These are phyloP conservation scores for Erpetoichthys calabaricus DNA, from an alignment of 2,797 vertebrate species.

Conservation along the genomic window DNA sequence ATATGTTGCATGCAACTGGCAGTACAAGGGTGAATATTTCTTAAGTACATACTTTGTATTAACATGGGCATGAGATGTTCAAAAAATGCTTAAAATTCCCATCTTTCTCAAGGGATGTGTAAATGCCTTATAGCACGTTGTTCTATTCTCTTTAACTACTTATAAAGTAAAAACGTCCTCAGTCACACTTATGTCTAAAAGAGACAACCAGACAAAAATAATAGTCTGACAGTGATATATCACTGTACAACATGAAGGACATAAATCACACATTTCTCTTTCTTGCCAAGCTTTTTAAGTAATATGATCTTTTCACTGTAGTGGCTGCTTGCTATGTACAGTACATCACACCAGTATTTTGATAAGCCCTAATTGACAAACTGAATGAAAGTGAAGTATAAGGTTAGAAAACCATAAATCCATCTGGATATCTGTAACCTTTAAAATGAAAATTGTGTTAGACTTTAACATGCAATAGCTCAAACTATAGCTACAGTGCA, in stretches of 20 bases:
- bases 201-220: background rate
- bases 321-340: background rate
- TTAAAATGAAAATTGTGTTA: no score
- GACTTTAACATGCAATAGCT: no score
- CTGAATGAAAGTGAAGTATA: no score
- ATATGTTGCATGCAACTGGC: no score
- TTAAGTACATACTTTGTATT: background rate
- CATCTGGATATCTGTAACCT: no score
- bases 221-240: background rate
- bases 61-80: background rate
- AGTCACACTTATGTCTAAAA: background rate
- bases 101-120: no score
- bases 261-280: slow-evolving; percentile 17
- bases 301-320: background rate
- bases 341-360: no score
- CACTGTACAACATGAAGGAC: slow-evolving; percentile 10
- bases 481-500: no score
- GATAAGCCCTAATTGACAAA: no score
- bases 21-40: background rate
- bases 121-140: no score
- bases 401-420: no score
- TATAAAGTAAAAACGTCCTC: background rate
- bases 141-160: no score
- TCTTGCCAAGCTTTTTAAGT: slow-evolving; percentile 5
- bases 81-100: background rate